phyloP scores from a whole-genome alignment of 2,888 invertebrate genomes.

The Atherix ibis region DNA sequence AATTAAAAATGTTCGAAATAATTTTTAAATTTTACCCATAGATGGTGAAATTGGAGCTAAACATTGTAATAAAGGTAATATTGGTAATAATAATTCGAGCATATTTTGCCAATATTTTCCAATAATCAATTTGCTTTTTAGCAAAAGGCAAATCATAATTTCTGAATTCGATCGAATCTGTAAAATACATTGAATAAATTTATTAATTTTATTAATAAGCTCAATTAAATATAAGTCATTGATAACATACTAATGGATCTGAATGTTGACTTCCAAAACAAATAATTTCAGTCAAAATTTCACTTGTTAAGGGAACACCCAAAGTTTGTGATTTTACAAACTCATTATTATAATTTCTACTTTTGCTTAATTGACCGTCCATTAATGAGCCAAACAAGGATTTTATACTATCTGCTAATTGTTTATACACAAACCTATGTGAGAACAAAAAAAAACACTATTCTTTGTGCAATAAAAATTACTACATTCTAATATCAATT shows the following conservation, averaged over 20 bases:
- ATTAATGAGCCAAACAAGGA: constrained; percentile 22
- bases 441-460: not conserved
- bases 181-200: constrained; percentile 3
- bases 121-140: constrained; percentile 20
- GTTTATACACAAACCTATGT: constrained; percentile 15
- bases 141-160: constrained; percentile 20
- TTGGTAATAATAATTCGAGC: constrained; percentile 16
- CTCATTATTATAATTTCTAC: constrained; percentile 14
- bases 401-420: constrained; percentile 17
- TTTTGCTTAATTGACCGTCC: constrained; percentile 17
- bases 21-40: constrained; percentile 6
- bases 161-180: constrained; percentile 15
- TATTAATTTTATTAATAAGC: not conserved
- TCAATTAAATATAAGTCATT: not conserved
- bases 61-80: constrained; percentile 21
- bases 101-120: constrained; percentile 15
- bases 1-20: too few species aligned
- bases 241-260: constrained; percentile 10
- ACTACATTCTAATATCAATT: too few species aligned
- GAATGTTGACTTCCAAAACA: constrained; percentile 14
- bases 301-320: constrained; percentile 22
- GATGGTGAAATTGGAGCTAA: constrained; percentile 14
- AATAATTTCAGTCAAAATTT: constrained; percentile 21
- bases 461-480: not conserved
- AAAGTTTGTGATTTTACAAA: too few species aligned